Evolutionary conservation across 2,113 vertebrate genomes (phyloP), one percentile per base, ranked within the genome.

Genomic region (Pseudonaja textilis): DNA sequence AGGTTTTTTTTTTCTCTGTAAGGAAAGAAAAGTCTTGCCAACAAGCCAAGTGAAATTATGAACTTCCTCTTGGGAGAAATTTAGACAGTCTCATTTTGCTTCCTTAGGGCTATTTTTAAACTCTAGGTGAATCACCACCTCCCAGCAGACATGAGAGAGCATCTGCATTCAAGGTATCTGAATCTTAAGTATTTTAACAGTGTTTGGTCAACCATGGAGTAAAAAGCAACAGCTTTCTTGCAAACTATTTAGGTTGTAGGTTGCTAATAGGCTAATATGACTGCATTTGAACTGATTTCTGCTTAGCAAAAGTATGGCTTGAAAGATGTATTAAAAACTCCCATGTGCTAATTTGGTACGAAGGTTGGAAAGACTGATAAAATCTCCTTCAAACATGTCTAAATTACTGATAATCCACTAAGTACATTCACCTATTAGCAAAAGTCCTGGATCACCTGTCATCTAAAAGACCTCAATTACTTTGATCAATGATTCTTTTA

Each of bases 1-100:
- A 25, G 22, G 3, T 81, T 91, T 96, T 92, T 59, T 96, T 85
- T 93, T 85, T 92, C 93, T 90, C 93, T 93, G 45, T 12, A 23
- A 95, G 89, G 45, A 91, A 96, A 81, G 45, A 96, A 94, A 0
- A 0, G 89, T 92, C 64, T 93, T 90, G 95, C 94, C 57, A 11
- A 92, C 57, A 1, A 86, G 1, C 26, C 64, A 64, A 0, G 55
- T 4, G 16, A 47, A 94, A 86, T 45, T 57, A 50, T 2, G 47
- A 92, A 57, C 20, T 92, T 92, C 81, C 55, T 87, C 47, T 6
- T 47, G 10, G 29, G 85, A 81, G 57, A 3, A 0, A 85, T 20
- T 87, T 47, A 85, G 88, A 22, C 90, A 87, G 90, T 91, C 64
- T 93, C n/a, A 18, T 89, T 55, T 69, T 22, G 42, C 56, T 90